A percentile compares a stretch with the other conserved stretches of the same genome.
Conservation (phyloP, 2,113 vertebrate species). For the Siphamia tubifer region DNA sequence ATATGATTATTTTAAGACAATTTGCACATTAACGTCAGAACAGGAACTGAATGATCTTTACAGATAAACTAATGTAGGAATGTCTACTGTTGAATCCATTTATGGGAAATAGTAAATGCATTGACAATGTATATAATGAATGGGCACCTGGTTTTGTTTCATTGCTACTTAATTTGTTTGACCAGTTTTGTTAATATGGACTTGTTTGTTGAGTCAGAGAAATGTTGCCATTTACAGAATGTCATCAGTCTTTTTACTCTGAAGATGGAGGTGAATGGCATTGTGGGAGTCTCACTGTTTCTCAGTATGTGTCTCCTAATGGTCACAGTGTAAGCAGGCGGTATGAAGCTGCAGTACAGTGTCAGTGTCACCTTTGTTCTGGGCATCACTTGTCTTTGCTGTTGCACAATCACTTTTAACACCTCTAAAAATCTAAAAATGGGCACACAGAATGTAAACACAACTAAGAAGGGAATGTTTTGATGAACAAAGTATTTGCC, state of each 20-base stretch:
- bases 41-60: conserved; percentile 69
- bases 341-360: conserved; percentile 65
- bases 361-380: conserved; percentile 20
- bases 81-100: conserved; percentile 64
- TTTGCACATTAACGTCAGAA: conserved; percentile 81
- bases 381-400: conserved; percentile 47
- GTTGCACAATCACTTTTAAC: conserved; percentile 65
- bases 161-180: conserved; percentile 54
- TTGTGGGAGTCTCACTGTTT: conserved; percentile 9
- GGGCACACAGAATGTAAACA: conserved; percentile 70
- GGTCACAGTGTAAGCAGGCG: background rate
- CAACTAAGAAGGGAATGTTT: conserved; percentile 40
- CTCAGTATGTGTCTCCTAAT: conserved; percentile 13
- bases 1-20: conserved; percentile 77
- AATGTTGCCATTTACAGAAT: conserved; percentile 51
- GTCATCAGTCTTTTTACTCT: conserved; percentile 51
- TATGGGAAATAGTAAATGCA: conserved; percentile 64
- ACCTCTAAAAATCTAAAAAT: conserved; percentile 21
- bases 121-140: conserved; percentile 75
- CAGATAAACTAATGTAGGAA: conserved; percentile 65
- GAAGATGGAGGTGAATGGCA: conserved; percentile 16
- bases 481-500: conserved; percentile 29
- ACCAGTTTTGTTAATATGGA: conserved; percentile 57
- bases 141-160: conserved; percentile 63
- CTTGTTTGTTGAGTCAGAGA: conserved; percentile 60